A percentile compares a stretch with the other conserved stretches of the same genome.
Conservation (phyloP, 2,888 invertebrate species). For the Ormyrus pomaceus region DNA sequence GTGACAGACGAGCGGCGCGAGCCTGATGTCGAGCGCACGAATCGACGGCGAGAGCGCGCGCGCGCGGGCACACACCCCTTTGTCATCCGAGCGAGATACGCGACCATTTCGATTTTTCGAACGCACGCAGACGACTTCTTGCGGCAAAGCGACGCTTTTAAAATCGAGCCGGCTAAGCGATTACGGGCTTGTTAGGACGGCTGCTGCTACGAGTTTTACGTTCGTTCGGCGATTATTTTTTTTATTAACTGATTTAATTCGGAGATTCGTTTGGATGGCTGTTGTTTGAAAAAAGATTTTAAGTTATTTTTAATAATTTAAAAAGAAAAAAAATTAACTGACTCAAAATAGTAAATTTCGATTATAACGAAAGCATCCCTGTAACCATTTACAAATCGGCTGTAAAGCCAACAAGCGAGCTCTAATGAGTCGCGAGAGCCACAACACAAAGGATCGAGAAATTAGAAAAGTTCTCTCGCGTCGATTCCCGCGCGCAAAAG, state of each 20-base stretch:
- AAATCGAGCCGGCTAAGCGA: slow-evolving; percentile 19
- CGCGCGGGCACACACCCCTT: slow-evolving; percentile 42
- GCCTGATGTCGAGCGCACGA: slow-evolving; percentile 38
- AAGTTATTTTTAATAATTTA: too few relatives aligned
- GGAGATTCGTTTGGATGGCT: too few relatives aligned
- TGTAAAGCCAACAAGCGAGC: too few relatives aligned
- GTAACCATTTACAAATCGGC: too few relatives aligned
- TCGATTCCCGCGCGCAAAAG: slow-evolving; percentile 13
- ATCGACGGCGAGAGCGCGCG: background rate
- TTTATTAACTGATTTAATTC: too few relatives aligned
- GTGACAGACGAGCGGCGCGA: slow-evolving; percentile 60
- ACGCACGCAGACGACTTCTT: background rate
- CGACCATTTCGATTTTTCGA: slow-evolving; percentile 44
- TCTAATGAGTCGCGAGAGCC: background rate
- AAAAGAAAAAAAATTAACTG: too few relatives aligned
- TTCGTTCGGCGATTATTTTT: too few relatives aligned
- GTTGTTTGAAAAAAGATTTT: too few relatives aligned
- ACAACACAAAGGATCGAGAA: slow-evolving; percentile 29
- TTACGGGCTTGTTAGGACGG: slow-evolving; percentile 30
- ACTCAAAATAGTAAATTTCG: too few relatives aligned
- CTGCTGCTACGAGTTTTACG: too few relatives aligned
- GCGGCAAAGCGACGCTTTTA: slow-evolving; percentile 21
- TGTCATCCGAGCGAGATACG: slow-evolving; percentile 41
- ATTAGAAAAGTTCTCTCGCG: slow-evolving; percentile 35
- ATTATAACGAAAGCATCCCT: too few relatives aligned